phyloP scores from a whole-genome alignment of 2,888 invertebrate species.

The Lasioglossum zephyrum region DNA sequence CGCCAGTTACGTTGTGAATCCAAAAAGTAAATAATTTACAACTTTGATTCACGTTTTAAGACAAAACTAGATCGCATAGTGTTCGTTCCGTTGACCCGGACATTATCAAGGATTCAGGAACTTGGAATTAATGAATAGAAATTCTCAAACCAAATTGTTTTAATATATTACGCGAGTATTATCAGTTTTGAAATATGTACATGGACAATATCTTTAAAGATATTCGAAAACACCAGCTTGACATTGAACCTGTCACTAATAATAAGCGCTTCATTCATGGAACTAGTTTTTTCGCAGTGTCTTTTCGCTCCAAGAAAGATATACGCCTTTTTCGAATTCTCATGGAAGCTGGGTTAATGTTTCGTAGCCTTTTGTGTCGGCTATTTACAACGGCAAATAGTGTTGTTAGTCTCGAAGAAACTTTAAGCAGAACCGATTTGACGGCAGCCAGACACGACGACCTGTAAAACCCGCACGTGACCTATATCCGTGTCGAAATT shows the following conservation, averaged over 20 bases:
- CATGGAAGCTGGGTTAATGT: too few species aligned
- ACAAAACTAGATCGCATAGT: not conserved
- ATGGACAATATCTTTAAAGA: too few species aligned
- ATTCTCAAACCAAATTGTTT: not conserved
- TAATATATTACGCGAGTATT: not conserved
- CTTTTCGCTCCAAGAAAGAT: not conserved
- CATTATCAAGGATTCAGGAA: not conserved
- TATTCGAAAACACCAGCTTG: not conserved
- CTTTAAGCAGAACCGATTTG: not conserved
- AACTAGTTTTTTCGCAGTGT: not conserved
- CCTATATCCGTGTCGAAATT: slow-evolving; percentile 76
- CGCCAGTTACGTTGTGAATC: not conserved
- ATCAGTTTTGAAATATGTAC: not conserved
- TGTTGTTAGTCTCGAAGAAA: not conserved
- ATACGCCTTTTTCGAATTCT: not conserved
- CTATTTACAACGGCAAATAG: not conserved
- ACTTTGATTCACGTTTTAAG: not conserved
- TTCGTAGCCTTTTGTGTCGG: not conserved
- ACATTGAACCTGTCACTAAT: slow-evolving; percentile 2
- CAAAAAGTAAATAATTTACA: not conserved
- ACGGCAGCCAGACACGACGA: slow-evolving; percentile 24
- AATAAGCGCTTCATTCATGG: not conserved
- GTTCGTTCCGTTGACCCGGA: not conserved
- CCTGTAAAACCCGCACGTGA: slow-evolving; percentile 67
- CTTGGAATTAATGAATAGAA: not conserved